Evolutionary conservation across 2,113 vertebrate genomes (phyloP).

Genomic region (Podarcis cretensis): DNA sequence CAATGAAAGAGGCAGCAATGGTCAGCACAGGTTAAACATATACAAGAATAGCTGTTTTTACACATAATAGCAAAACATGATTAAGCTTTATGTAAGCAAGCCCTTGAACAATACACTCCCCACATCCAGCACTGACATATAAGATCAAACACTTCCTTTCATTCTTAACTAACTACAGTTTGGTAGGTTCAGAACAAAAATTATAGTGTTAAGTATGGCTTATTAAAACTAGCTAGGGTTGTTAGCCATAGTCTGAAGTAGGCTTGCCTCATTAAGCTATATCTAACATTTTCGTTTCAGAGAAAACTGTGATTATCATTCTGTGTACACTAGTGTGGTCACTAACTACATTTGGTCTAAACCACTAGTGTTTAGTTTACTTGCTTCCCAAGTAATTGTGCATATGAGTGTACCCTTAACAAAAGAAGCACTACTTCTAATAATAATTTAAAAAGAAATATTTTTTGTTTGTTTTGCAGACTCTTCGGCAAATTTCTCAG

Average conservation of each 20-base stretch:
- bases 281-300: not conserved
- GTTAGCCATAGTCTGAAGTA: not conserved
- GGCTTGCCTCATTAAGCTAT: not conserved
- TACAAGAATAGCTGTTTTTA: not conserved
- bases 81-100: too few species aligned
- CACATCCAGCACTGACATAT: too few species aligned
- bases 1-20: not conserved
- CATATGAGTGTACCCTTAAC: not conserved
- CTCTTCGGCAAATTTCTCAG: constrained; percentile 81
- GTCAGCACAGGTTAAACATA: not conserved
- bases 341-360: not conserved
- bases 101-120: too few species aligned
- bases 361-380: not conserved
- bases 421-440: not conserved
- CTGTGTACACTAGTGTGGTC: not conserved
- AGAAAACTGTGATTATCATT: not conserved
- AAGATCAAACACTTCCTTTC: too few species aligned
- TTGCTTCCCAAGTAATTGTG: not conserved
- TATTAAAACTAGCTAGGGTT: too few species aligned
- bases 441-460: too few species aligned
- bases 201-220: too few species aligned
- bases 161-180: too few species aligned
- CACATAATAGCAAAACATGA: not conserved
- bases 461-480: constrained; percentile 70
- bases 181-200: too few species aligned